A percentile compares a stretch with the other conserved stretches of the same genome.
Evolutionary conservation across 2,888 invertebrate species (phyloP).

Genomic region (Parochlus steinenii): DNA sequence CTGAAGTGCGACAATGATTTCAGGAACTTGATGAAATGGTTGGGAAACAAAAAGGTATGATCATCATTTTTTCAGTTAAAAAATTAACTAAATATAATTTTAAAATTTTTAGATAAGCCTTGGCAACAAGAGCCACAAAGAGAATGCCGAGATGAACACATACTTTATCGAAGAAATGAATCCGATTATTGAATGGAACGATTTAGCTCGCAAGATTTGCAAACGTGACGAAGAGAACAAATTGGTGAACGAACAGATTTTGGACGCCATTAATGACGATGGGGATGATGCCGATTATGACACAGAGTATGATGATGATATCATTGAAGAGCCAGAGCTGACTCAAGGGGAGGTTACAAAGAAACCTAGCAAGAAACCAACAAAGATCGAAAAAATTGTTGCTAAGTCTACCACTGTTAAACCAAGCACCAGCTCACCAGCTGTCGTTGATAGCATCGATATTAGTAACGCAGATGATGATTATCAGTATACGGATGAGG

Average conservation of each 20-base stretch:
- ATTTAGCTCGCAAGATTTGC: slow-evolving; percentile 25
- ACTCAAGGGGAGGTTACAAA: slow-evolving; percentile 13
- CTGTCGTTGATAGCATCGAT: slow-evolving; percentile 17
- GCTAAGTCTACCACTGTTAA: slow-evolving; percentile 22
- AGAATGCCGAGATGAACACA: slow-evolving; percentile 7
- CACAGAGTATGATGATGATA: slow-evolving; percentile 29
- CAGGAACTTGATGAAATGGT: slow-evolving; percentile 39
- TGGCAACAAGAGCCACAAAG: slow-evolving; percentile 4
- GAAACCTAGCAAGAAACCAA: slow-evolving; percentile 9
- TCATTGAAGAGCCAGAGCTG: slow-evolving; percentile 21
- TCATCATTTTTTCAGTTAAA: background rate
- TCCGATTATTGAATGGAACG: slow-evolving; percentile 19
- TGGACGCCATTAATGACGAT: slow-evolving; percentile 20
- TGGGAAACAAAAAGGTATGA: slow-evolving; percentile 12
- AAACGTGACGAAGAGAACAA: slow-evolving; percentile 21
- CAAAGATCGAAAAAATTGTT: slow-evolving; percentile 26
- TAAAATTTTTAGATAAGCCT: slow-evolving; percentile 6
- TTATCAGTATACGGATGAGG: slow-evolving; percentile 4
- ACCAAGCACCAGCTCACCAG: slow-evolving; percentile 8
- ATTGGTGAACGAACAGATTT: slow-evolving; percentile 20
- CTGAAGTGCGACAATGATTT: slow-evolving; percentile 51
- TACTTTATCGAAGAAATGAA: slow-evolving; percentile 6
- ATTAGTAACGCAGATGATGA: slow-evolving; percentile 17
- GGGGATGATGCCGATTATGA: slow-evolving; percentile 28
- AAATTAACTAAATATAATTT: background rate